Conservation (phyloP, 1,140 invertebrate genomes). For the Psilanteris sp. region DNA sequence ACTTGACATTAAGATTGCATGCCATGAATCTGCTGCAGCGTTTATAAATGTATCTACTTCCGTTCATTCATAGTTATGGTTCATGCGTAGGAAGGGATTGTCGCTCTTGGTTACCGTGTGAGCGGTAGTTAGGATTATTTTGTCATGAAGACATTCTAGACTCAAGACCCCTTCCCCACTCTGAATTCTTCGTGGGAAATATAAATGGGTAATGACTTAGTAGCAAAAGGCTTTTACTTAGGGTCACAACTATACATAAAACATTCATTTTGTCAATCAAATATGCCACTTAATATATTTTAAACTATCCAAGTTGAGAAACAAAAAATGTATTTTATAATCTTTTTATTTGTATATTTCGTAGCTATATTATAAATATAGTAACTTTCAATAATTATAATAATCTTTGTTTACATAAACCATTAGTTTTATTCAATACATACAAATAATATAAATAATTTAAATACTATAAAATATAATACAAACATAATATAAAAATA, state of each 20-base stretch:
- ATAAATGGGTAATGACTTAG: no score
- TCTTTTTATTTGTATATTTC: no score
- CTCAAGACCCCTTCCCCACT: neutral
- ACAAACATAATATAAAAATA: no score
- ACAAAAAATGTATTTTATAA: no score
- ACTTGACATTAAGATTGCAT: conserved; percentile 45
- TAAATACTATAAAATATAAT: no score
- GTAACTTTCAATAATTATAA: no score
- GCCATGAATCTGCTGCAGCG: conserved; percentile 11
- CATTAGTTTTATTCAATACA: no score
- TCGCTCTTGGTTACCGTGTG: conserved; percentile 35
- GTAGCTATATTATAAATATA: no score
- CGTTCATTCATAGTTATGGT: conserved; percentile 49
- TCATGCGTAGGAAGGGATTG: conserved; percentile 36
- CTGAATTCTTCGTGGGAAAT: conserved; percentile 1
- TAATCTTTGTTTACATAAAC: no score
- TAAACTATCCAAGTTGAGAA: no score
- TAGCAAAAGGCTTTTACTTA: neutral
- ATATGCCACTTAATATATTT: neutral
- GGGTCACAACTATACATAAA: neutral
- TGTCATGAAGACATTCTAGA: conserved; percentile 24
- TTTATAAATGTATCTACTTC: conserved; percentile 37
- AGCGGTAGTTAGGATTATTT: conserved; percentile 11
- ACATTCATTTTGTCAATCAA: conserved; percentile 2
- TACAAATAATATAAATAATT: no score